Evolutionary conservation across 2,797 vertebrate genomes (phyloP), one percentile per base, ranked within the genome.

Genomic region (Carduelis carduelis): DNA sequence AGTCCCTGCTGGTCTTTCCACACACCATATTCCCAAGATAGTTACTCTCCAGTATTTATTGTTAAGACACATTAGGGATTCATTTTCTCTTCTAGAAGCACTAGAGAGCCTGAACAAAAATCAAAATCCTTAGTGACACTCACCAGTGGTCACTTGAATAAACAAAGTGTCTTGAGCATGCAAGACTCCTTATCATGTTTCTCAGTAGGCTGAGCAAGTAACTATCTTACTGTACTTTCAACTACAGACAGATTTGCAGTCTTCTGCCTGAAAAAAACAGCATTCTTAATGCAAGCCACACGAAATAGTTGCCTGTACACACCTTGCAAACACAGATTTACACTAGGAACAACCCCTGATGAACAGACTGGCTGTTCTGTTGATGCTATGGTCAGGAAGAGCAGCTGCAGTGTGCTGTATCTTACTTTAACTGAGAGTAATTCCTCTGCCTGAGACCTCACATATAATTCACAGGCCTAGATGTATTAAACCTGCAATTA

Each of bases 401-500:
- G 32, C 81, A 95, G 88, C 89, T 96, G 85, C 89, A 78, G 70
- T 5, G 55, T 22, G 17, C 21, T 76, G 21, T 50, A 92, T 89
- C 77, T 80, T 44, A 71, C 61, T 47, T 32, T 21, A 85, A 55
- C 83, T 75, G 95, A 94, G 83, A 97, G 93, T 87, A 97, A 93
- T 92, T 41, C 34, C 77, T 55, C 44, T 91, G 85, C 70, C 88
- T 80, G 63, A 96, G 77, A 96, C 78, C 79, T 95, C 34, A 65
- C 96, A 82, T 81, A 76, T 87, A 93, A 96, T 95, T 96, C 87
- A 96, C 35, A 37, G 44, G 53, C 70, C 91, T 89, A 92, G 71
- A 92, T 91, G 90, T 94, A 96, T 88, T 96, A 97, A 96, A 92
- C 57, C 72, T 78, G 80, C 90, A 90, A 93, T 96, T 97, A 96